These are phyloP conservation scores for Drosophila anomalata DNA, from an alignment of 2,888 invertebrate genomes.

Conservation along the genomic window DNA sequence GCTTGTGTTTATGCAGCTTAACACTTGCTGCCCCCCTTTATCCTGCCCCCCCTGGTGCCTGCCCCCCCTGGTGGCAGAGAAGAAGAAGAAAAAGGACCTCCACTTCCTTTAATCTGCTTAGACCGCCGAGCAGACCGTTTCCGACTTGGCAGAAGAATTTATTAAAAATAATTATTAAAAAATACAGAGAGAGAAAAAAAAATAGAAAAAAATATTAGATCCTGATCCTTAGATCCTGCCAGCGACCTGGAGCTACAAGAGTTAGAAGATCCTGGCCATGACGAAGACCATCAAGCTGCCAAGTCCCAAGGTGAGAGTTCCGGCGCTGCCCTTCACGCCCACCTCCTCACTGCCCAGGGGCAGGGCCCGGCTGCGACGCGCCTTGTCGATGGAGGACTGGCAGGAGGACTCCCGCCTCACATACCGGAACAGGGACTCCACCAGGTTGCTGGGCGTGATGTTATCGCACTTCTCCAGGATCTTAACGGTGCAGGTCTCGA, in stretches of 20 bases:
- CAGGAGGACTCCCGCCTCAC: constrained; percentile 88
- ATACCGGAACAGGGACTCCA: constrained; percentile 90
- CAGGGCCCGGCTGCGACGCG: constrained; percentile 11
- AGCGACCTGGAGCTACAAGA: no score
- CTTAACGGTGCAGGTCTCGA: constrained; percentile 75
- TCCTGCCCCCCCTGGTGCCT: no score
- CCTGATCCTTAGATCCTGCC: no score
- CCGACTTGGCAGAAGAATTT: constrained; percentile 45
- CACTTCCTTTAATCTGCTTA: constrained; percentile 64
- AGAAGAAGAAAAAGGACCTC: constrained; percentile 47
- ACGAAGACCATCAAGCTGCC: constrained; percentile 20
- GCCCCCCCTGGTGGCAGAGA: no score
- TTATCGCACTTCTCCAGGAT: constrained; percentile 87
- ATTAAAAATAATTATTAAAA: constrained; percentile 68
- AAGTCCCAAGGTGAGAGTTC: neutral
- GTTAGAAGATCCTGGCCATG: neutral
- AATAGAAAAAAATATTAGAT: no score
- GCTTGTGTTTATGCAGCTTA: constrained; percentile 72
- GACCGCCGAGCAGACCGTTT: constrained; percentile 40
- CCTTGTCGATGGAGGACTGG: constrained; percentile 60
- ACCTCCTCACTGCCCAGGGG: neutral
- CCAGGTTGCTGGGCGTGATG: constrained; percentile 91
- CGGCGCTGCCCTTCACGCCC: neutral
- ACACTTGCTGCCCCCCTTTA: constrained; percentile 54
- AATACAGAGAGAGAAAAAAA: constrained; percentile 26